Base-by-base conservation (phyloP, 2,113 vertebrate species). In the Sander vitreus region DNA sequence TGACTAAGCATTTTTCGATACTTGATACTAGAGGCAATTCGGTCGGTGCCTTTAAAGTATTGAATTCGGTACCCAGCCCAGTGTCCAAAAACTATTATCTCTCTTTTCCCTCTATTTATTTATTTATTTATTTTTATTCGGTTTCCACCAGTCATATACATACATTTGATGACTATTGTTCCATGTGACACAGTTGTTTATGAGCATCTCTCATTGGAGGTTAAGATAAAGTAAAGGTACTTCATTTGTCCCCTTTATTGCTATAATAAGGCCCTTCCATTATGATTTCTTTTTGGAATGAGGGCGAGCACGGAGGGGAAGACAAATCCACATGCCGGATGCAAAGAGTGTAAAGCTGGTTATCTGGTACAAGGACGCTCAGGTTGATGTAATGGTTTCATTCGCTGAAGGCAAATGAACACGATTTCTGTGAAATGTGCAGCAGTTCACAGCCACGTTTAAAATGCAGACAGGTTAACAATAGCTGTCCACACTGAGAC, bases 311-410 rank as follows among this genome's bases (percentile, higher is more conserved):
- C 0, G 10, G 30, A 25, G 74, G 43, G 25, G 36, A 27, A 62
- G 39, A 6, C 33, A 60, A 58, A 62, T 68, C 76, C 78, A 30
- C 83, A 69, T 85, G 73, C 58, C 19, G 73, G 45, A 21, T 33
- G n/a, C 7, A 0, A 50, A 0, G 12, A 58, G 81, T 80, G 62
- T 21, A 63, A 84, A 73, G 75, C 76, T 45, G 79, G 64, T 79
- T 85, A 75, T 90, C 66, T 87, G 57, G 39, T 77, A 50, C 90
- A 92, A 92, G 92, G 91, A 85, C 87, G 30, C 85, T 76, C 75
- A 30, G 50, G 81, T 48, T 70, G 68, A 73, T 76, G 69, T 68
- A 85, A 76, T 48, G 68, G 43, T 76, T 67, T 80, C 51, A 10
- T 67, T 63, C 18, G 9, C 82, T 78, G 77, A 86, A 85, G 50